Evolutionary conservation across 2,113 vertebrate species (phyloP).

Genomic region (Sphaerodactylus townsendi): DNA sequence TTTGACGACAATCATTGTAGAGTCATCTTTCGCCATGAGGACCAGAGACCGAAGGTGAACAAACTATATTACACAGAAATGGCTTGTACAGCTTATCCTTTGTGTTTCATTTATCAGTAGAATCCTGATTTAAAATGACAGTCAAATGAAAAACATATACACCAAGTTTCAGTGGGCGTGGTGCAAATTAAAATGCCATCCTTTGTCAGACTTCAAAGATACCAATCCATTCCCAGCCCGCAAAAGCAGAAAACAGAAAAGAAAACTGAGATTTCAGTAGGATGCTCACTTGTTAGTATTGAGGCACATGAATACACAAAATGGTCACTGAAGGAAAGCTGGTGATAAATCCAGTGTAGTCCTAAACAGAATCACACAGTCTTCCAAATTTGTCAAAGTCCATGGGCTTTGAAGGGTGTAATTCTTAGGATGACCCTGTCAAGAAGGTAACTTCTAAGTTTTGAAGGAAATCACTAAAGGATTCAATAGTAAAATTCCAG

Average conservation of each 20-base stretch:
- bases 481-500: neutral
- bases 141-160: slow-evolving; percentile 24
- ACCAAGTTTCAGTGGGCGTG: slow-evolving; percentile 5
- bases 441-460: neutral
- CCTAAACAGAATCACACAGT: too few species aligned
- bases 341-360: neutral
- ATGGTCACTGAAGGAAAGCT: neutral
- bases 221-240: slow-evolving; percentile 14
- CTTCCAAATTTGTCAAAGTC: too few species aligned
- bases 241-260: slow-evolving; percentile 7
- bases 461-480: neutral
- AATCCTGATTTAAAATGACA: neutral
- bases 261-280: neutral
- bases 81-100: neutral
- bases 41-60: neutral
- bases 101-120: slow-evolving; percentile 8
- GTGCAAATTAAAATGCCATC: slow-evolving; percentile 28
- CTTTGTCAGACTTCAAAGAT: slow-evolving; percentile 28
- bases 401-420: too few species aligned
- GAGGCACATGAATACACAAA: neutral
- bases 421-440: neutral
- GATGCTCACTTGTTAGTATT: neutral
- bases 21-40: neutral
- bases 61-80: neutral
- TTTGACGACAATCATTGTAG: neutral